Base-by-base conservation (phyloP, 2,888 invertebrate species). In the Achlya flavicornis region DNA sequence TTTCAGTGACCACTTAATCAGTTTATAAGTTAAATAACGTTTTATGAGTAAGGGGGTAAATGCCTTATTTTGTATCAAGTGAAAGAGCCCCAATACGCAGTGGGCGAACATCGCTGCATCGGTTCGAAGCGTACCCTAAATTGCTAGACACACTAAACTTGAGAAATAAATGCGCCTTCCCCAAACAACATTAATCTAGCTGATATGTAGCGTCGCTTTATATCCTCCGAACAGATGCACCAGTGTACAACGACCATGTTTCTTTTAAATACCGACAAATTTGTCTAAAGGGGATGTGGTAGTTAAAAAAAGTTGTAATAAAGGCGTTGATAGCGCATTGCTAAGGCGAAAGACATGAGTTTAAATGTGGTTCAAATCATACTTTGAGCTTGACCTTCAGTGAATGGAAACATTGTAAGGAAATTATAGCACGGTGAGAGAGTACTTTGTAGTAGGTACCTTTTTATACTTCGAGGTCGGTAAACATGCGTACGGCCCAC, bases 171-270 rank as follows among this genome's bases (percentile, higher is more conserved):
- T 72, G 68, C 46, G 66, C 64, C 66, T 70, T 68, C 60, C 12
- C 41, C 68, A 70, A 68, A 73, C 66, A 68, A 53, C 60, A 72
- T 72, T 70, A 70, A 65, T 73, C 66, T 70, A 64, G 71, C 58
- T 63, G 63, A 58, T 59, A 63, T 26, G 61, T 58, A 38, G 33
- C 58, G 35, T 33, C 57, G 60, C 38, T 33, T 53, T 64, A 61
- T 62, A 64, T 32, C 58, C 19, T 58, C 61, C 46, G 53, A 62
- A 65, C 70, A 74, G 70, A 72, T 74, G 74, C 65, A 65, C 46
- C 67, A 41, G 61, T 58, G 64, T 58, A 57, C 53, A 60, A 64
- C 68, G 68, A 63, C 64, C 69, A 71, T 65, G 69, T 71, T 73
- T 73, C 35, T 58, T n/a, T 38, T 58, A 53, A 53, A 53, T 19